Evolutionary conservation across 2,888 invertebrate species (phyloP), one percentile per base, ranked within the genome.

Genomic region (Drosophila eohydei): DNA sequence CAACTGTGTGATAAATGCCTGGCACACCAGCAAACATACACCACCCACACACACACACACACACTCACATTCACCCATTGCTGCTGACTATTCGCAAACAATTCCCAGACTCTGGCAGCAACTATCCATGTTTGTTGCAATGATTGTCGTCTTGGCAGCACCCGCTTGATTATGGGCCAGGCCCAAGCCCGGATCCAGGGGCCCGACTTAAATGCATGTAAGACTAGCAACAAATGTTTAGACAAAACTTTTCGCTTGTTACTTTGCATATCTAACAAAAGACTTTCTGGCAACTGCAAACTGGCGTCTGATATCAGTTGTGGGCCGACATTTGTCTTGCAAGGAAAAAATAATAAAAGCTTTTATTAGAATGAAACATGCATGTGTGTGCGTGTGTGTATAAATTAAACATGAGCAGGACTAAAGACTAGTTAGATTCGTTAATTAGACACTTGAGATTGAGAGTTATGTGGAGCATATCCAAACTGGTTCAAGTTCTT

Each of bases 1-100:
- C 78, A 79, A 78, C 78, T 86, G 87, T 83, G 87, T 85, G 84
- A 85, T 85, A 85, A 85, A 85, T 85, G 88, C 81, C 79, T 75
- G 67, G 74, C 75, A 81, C 76, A 71, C 71, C 70, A 65, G 60
- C 59, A 59, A 34, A 61, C 50, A 68, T 44, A 51, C 52, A 46
- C 62, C n/a, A n/a, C 59, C 38, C 34, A 26, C 51, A 63, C 48
- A 28, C 62, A 51, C 44, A 26, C 59, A 52, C 50, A 48, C 60
- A 61, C 65, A 59, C 26, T 16, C 51, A 61, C 40, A 36, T 50
- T 41, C 36, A 16, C 55, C 50, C 48, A 63, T 41, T 63, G 59
- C 60, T 80, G 68, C 78, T 71, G 72, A 87, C 82, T 83, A 81
- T 79, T 74, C 51, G 48, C 84, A 63, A 81, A 87, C 82, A 87